Evolutionary conservation across 92 coral and sea anemone species (phyloP), one percentile per base, ranked within the genome.

Genomic region (Galaxea fascicularis): DNA sequence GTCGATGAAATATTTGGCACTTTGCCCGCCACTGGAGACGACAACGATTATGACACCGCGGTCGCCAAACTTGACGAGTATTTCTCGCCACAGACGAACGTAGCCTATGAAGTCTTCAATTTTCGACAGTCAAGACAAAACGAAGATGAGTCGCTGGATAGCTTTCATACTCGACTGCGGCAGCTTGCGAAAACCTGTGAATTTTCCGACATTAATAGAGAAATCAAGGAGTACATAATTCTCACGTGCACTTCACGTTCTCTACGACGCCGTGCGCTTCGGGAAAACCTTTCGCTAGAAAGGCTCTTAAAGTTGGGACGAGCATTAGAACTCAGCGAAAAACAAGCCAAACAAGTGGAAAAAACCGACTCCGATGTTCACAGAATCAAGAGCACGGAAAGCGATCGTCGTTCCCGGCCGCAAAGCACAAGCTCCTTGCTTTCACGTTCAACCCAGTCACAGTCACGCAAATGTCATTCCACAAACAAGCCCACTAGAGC

Each of bases 1-100:
- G 93, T 85, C n/a, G 87, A 87, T 54, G 85, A 91, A 57, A 87
- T 91, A 58, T 83, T 87, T 53, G 89, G 79, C 85, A 87, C 91
- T 28, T 85, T 86, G 25, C 76, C 66, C 59, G 88, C 86, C 67
- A 71, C 90, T 11, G 87, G 85, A 18, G 88, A 63, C 22, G 90
- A 86, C 22, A 75, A 72, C 44, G 91, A 90, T 79, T 87, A 82
- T 31, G 73, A 87, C 47, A 70, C 63, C 58, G 92, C 89, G 26
- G 89, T 83, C 79, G 87, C 62, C 39, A 91, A 87, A 60, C 87
- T 85, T 1, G 83, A 80, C 27, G 85, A 85, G 73, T 80, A 91
- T 64, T 88, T 91, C 76, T 27, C 46, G 16, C 92, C 92, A 28
- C 88, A 91, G 45, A 63, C 39, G 12, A 91, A 85, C 63, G 88